Evolutionary conservation across 2,888 invertebrate genomes (phyloP), one percentile per base, ranked within the genome.

Genomic region (Sipha maydis): DNA sequence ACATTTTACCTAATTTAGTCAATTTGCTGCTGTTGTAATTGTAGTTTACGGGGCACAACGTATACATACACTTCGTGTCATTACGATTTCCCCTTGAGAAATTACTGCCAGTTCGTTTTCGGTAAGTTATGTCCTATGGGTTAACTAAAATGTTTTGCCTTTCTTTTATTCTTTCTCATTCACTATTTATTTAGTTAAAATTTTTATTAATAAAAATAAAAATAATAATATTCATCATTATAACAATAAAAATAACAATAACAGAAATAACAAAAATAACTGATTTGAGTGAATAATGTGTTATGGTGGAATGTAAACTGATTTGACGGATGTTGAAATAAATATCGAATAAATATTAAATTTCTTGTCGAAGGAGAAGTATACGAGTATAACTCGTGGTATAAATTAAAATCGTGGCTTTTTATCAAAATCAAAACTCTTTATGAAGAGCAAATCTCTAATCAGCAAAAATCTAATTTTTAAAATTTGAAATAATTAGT

Each of bases 11-110:
- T 73, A 73, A 73, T 73, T 38, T 38, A 73, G 34, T 34, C 73
- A 73, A 19, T 17, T 1, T 3, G 28, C 28, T 4, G 14, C 28
- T 38, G 73, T 73, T 21, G 7, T 34, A 73, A 34, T 8, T 38
- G 48, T 14, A 48, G 34, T 73, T 38, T 38, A 34, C 19, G 21
- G 8, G 21, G 14, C 28, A 34, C 28, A 69, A 28, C 67, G 69
- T 69, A 28, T 1, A n/a, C 11, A 11, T 7, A 28, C 28, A 14
- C 14, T 48, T 48, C 25, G 8, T 21, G 25, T 56, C n/a, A 61
- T 79, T 38, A 67, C n/a, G n/a, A 14, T 69, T 67, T 67, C n/a
- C 38, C 73, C 80, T 38, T n/a, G 80, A 61, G 80, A 80, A 80
- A 61, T 67, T 80, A 80, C 34, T 61, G n/a, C 38, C 17, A 34